These are phyloP conservation scores for Caenorhabditis panamensis DNA, from an alignment of 2,888 invertebrate genomes.

Conservation along the genomic window DNA sequence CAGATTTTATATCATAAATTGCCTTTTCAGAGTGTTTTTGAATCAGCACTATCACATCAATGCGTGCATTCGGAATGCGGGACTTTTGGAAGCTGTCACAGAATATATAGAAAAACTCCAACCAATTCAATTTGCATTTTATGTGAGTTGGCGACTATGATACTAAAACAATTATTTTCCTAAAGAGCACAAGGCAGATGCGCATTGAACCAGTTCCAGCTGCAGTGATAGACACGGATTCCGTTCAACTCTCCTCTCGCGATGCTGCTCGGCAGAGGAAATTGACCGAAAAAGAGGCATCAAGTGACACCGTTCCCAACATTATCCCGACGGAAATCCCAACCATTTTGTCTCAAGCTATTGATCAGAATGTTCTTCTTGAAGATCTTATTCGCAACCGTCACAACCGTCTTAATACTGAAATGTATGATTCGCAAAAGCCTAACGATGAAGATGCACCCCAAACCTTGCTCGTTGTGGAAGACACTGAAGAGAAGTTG, in stretches of 20 bases:
- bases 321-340: slow-evolving; percentile 54
- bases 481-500: slow-evolving; percentile 44
- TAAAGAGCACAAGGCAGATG: slow-evolving; percentile 56
- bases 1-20: not conserved
- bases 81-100: slow-evolving; percentile 65
- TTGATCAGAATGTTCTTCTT: slow-evolving; percentile 57
- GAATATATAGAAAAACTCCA: slow-evolving; percentile 56
- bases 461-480: not conserved
- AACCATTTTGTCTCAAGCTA: slow-evolving; percentile 17
- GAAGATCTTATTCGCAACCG: slow-evolving; percentile 58
- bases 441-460: slow-evolving; percentile 13
- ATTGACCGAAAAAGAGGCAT: slow-evolving; percentile 51
- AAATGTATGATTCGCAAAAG: slow-evolving; percentile 19
- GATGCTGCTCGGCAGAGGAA: slow-evolving; percentile 51
- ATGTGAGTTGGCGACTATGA: slow-evolving; percentile 48
- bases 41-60: slow-evolving; percentile 68
- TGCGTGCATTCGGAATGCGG: slow-evolving; percentile 69
- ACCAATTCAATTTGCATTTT: slow-evolving; percentile 68
- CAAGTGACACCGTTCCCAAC: slow-evolving; percentile 51
- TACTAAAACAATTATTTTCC: not conserved
- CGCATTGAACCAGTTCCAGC: slow-evolving; percentile 55
- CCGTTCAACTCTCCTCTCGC: slow-evolving; percentile 42
- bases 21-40: slow-evolving; percentile 52
- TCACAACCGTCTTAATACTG: slow-evolving; percentile 43
- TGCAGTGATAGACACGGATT: slow-evolving; percentile 40